phyloP scores from a whole-genome alignment of 2,797 vertebrate genomes.

The Trachurus trachurus region DNA sequence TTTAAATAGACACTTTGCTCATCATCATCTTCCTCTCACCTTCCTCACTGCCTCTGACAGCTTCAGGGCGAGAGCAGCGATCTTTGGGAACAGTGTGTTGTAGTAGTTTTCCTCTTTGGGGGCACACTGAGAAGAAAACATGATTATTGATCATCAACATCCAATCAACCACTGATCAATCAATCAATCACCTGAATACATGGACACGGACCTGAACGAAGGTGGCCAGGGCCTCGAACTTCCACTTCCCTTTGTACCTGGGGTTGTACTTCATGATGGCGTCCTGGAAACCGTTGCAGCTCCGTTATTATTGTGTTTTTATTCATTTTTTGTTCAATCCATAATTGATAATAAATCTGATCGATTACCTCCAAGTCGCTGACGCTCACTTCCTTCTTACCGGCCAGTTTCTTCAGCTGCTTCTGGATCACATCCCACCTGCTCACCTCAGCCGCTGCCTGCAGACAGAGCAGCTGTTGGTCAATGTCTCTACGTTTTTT shows the following conservation, averaged over 20 bases:
- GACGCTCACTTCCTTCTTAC: not conserved
- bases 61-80: constrained; percentile 72
- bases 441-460: rapidly evolving
- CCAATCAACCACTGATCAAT: not conserved
- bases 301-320: too few species aligned
- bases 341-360: too few species aligned
- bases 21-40: constrained; percentile 46
- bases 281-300: constrained; percentile 48
- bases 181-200: too few species aligned
- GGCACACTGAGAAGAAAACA: constrained; percentile 34
- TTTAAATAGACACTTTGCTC: too few species aligned
- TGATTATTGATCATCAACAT: not conserved
- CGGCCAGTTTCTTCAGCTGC: constrained; percentile 41
- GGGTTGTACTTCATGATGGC: constrained; percentile 77
- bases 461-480: not conserved
- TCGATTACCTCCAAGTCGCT: constrained; percentile 61
- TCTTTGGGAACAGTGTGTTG: constrained; percentile 63
- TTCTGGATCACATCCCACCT: constrained; percentile 62
- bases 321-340: too few species aligned
- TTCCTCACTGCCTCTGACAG: constrained; percentile 56
- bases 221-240: constrained; percentile 66
- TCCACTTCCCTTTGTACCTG: constrained; percentile 68
- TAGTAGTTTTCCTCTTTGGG: constrained; percentile 22
- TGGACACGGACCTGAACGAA: constrained; percentile 69
- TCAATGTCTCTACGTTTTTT: too few species aligned